phyloP scores from a whole-genome alignment of 2,888 invertebrate species.

The Leptinotarsa juncta region DNA sequence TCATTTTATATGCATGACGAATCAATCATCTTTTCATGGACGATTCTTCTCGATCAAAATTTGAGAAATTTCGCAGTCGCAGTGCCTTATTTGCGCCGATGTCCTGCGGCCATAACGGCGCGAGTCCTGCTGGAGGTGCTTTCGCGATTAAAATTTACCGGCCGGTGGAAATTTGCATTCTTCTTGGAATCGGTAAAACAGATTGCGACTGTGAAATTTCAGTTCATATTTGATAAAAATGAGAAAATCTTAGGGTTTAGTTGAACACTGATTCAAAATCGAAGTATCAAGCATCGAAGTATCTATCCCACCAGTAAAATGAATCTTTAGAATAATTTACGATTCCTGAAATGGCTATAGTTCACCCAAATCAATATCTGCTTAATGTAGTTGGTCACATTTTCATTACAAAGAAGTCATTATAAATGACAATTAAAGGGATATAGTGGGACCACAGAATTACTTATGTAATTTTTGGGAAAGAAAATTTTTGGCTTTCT shows the following conservation, averaged over 20 bases:
- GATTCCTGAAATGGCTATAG: too few species aligned
- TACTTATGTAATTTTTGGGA: too few species aligned
- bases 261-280: too few species aligned
- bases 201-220: not conserved
- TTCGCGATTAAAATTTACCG: conserved; percentile 2
- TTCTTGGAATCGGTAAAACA: not conserved
- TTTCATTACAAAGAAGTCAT: too few species aligned
- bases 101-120: not conserved
- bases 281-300: too few species aligned
- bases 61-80: conserved; percentile 8
- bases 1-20: conserved; percentile 19
- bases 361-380: too few species aligned
- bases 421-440: too few species aligned
- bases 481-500: too few species aligned
- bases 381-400: too few species aligned
- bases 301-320: too few species aligned
- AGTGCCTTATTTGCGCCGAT: conserved; percentile 13
- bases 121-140: not conserved
- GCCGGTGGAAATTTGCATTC: conserved; percentile 4
- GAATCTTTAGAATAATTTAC: too few species aligned
- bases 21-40: conserved; percentile 16
- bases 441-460: too few species aligned
- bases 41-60: conserved; percentile 13
- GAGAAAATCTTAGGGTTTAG: not conserved
- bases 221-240: not conserved